These are phyloP conservation scores for Sphyrna mokarran DNA, from an alignment of 2,113 vertebrate genomes.

Conservation along the genomic window DNA sequence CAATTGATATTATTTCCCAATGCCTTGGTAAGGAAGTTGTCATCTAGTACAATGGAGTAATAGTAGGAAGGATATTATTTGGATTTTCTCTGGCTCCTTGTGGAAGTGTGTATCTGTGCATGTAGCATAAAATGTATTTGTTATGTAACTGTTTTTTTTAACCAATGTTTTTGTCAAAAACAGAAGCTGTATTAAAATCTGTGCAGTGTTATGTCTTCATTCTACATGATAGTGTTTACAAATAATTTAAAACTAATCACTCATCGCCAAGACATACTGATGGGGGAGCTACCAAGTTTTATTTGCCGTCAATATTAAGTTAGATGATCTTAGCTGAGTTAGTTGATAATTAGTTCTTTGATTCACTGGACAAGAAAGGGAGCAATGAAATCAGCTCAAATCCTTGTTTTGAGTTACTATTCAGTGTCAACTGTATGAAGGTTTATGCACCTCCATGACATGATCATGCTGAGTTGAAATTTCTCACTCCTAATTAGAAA, in stretches of 20 bases:
- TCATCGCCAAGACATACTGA: not conserved
- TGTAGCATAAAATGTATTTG: not conserved
- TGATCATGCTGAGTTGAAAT: not conserved
- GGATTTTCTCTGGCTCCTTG: not conserved
- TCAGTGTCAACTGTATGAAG: not conserved
- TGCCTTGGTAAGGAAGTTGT: not conserved
- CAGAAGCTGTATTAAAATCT: not conserved
- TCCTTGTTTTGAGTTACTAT: not conserved
- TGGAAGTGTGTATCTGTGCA: not conserved
- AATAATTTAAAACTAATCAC: not conserved
- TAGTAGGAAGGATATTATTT: not conserved
- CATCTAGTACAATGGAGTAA: not conserved
- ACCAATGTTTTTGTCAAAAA: not conserved
- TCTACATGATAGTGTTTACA: not conserved
- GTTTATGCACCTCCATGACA: not conserved
- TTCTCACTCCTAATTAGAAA: not conserved
- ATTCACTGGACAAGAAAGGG: not conserved
- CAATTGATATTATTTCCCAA: not conserved
- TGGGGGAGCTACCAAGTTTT: not conserved
- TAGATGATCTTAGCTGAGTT: not conserved
- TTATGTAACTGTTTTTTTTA: not conserved
- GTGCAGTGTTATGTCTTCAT: not conserved
- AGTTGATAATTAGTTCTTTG: not conserved
- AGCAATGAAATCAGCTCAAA: not conserved
- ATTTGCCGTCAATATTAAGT: not conserved